Evolutionary conservation across 1,140 invertebrate species (phyloP), one percentile per base, ranked within the genome.

Genomic region (Cryptotermes secundus): DNA sequence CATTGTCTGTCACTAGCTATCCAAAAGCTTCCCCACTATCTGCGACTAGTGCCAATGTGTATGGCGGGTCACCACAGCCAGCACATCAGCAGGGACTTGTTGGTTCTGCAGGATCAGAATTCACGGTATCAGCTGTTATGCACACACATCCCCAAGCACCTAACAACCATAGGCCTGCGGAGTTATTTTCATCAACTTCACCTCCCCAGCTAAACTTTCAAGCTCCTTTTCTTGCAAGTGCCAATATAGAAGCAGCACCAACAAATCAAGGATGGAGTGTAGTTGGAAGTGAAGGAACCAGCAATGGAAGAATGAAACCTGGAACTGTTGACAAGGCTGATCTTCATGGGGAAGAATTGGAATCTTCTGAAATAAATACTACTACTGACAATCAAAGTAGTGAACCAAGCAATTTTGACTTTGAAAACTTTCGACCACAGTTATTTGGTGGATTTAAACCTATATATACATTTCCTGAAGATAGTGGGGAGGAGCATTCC

Each of bases 371-470:
- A 10, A 80, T 38, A 1, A 83, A 34, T 3, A 14, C 9, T 49
- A 59, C 24, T 34, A 34, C 10, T 38, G 31, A 22, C 19, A 19
- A 83, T 34, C 38, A 86, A 85, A 14, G 88, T 87, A 42, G n/a
- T 81, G 80, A 80, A 34, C 79, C 24, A 81, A 86, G 38, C 7
- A 88, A 89, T 31, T 94, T 94, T 85, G 93, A 95, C 85, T 89
- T 93, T 12, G 92, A 94, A 81, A 93, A 92, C 85, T 95, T 95
- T 86, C 93, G 94, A 86, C 94, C 94, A 0, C 92, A 94, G 86
- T 87, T 94, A 10, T 93, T 93, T 85, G 93, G 93, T 3, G 94
- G 94, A 0, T 95, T 95, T 85, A 92, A 93, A 85, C 94, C 94
- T 0, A 93, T 94, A 81, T 94, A 93, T 85, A 36, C 85, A 24